phyloP scores from a whole-genome alignment of 2,888 invertebrate species.

The Meghimatium bilineatum region DNA sequence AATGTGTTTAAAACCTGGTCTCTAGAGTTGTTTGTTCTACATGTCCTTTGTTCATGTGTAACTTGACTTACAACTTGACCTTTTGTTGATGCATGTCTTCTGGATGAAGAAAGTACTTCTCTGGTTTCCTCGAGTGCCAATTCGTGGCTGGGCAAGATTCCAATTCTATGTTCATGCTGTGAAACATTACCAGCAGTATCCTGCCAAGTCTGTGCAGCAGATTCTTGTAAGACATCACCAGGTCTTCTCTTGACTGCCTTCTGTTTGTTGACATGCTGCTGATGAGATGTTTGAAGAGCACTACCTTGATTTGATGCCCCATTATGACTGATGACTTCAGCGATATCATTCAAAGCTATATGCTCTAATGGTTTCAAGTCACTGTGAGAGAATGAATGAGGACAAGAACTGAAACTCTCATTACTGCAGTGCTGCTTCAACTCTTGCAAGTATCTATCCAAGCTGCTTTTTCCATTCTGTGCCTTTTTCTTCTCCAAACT shows the following conservation, averaged over 20 bases:
- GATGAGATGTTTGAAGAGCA: background rate
- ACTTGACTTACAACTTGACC: background rate
- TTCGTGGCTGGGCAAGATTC: background rate
- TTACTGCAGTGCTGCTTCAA: background rate
- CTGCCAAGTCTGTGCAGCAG: background rate
- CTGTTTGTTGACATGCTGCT: background rate
- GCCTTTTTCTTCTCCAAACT: slow-evolving; percentile 31
- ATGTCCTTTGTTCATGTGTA: too few species aligned
- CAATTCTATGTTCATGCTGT: background rate
- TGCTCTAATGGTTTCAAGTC: background rate
- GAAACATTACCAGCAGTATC: background rate
- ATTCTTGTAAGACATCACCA: background rate
- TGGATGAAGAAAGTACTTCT: background rate
- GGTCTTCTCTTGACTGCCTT: slow-evolving; percentile 32
- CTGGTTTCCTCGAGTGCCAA: background rate
- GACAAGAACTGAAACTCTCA: background rate
- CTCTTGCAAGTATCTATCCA: background rate
- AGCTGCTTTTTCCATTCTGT: slow-evolving; percentile 5
- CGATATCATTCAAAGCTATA: slow-evolving; percentile 25
- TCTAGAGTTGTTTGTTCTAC: background rate
- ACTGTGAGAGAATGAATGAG: background rate
- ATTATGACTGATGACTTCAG: background rate
- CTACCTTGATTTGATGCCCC: background rate
- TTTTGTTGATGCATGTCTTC: background rate
- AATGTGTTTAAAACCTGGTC: background rate